These are phyloP conservation scores for Zalophus californianus DNA, from an alignment of 2,797 vertebrate species.

Conservation along the genomic window DNA sequence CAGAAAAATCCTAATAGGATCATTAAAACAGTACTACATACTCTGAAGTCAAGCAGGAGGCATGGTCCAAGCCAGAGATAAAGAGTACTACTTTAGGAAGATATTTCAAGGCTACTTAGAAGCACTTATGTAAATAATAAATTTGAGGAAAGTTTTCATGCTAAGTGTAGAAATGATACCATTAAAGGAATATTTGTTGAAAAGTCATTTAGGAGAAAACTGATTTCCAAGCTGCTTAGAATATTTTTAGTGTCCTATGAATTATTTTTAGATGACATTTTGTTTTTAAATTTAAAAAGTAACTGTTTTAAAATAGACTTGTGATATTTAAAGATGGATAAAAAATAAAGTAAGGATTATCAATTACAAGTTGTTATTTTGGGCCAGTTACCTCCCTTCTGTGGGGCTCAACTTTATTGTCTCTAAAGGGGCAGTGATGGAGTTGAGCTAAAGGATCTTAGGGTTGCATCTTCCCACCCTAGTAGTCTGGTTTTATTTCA, in stretches of 20 bases:
- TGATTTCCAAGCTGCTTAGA: slow-evolving; percentile 48
- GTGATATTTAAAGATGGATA: slow-evolving; percentile 45
- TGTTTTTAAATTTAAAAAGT: slow-evolving; percentile 64
- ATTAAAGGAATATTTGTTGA: slow-evolving; percentile 58
- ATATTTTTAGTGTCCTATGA: slow-evolving; percentile 16
- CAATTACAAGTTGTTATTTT: slow-evolving; percentile 9
- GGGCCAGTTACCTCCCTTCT: not conserved
- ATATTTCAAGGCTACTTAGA: not conserved
- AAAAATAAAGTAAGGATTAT: slow-evolving; percentile 7
- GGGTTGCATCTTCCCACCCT: not conserved
- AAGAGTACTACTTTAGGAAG: not conserved
- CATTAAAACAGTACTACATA: not conserved
- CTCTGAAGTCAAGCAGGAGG: not conserved
- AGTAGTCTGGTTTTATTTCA: not conserved
- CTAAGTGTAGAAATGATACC: slow-evolving; percentile 44
- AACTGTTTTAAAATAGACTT: slow-evolving; percentile 67
- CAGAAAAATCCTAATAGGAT: not conserved
- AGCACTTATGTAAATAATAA: not conserved
- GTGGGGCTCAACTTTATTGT: not conserved
- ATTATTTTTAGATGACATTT: slow-evolving; percentile 74
- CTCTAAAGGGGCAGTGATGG: not conserved
- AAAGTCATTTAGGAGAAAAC: slow-evolving; percentile 54
- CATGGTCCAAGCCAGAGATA: not conserved
- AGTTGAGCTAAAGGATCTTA: not conserved
- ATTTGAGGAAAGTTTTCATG: slow-evolving; percentile 3